These are phyloP conservation scores for Radopholus similis DNA, from an alignment of 1,140 invertebrate species.

Conservation along the genomic window DNA sequence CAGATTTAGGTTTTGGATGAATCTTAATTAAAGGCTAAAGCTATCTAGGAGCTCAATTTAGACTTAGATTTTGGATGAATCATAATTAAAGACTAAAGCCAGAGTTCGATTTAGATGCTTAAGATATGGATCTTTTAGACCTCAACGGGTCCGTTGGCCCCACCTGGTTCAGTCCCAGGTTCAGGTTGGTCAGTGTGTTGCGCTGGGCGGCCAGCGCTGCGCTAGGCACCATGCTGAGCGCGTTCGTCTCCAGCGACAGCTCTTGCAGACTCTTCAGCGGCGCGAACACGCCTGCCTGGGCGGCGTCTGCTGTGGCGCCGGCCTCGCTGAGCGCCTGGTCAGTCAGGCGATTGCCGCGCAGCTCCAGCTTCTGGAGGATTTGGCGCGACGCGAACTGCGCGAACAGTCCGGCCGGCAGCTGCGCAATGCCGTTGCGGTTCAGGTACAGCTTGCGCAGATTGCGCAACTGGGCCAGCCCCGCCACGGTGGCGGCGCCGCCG, in stretches of 20 bases:
- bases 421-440: constrained; percentile 54
- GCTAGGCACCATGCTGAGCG: constrained; percentile 52
- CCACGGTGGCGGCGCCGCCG: too few relatives aligned
- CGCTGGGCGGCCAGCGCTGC: constrained; percentile 49
- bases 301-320: background rate
- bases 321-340: constrained; percentile 34
- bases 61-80: too few relatives aligned
- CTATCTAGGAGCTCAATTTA: too few relatives aligned
- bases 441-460: constrained; percentile 57
- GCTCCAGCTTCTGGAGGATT: constrained; percentile 53
- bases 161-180: constrained; percentile 57
- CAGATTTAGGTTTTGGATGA: too few relatives aligned
- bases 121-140: background rate
- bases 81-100: too few relatives aligned
- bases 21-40: too few relatives aligned
- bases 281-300: constrained; percentile 45
- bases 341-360: constrained; percentile 52
- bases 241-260: constrained; percentile 58
- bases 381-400: constrained; percentile 23
- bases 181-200: constrained; percentile 52
- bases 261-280: constrained; percentile 52
- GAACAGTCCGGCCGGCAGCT: constrained; percentile 46
- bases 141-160: background rate
- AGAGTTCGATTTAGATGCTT: constrained; percentile 1
- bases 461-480: constrained; percentile 32